Conservation (phyloP, 2,113 vertebrate species). For the Gobiocypris rarus region DNA sequence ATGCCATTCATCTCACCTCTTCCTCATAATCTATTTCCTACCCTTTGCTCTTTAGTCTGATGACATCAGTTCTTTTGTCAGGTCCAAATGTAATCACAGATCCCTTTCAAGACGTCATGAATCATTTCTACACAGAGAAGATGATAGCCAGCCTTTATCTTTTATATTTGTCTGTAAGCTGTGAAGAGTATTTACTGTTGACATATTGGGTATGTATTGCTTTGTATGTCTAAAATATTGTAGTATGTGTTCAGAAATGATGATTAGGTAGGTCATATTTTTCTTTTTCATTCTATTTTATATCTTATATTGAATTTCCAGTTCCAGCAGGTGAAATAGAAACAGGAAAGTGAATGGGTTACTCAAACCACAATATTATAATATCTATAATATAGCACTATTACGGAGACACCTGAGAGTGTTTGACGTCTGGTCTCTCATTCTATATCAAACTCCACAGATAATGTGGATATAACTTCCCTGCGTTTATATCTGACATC, state of each 20-base stretch:
- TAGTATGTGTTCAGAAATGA: neutral
- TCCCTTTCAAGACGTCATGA: neutral
- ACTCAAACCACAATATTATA: slow-evolving; percentile 24
- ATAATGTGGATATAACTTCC: slow-evolving; percentile 3
- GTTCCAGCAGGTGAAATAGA: neutral
- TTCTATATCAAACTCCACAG: neutral
- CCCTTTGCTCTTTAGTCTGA: neutral
- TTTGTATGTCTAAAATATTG: neutral
- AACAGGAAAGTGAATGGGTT: neutral
- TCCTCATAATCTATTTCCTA: neutral
- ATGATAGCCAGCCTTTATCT: neutral
- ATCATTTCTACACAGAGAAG: neutral
- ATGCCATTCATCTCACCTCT: neutral
- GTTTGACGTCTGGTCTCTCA: neutral
- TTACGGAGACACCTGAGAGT: slow-evolving; percentile 21
- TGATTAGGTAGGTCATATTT: neutral
- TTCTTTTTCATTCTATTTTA: neutral
- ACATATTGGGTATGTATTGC: neutral
- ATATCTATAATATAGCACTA: slow-evolving; percentile 4
- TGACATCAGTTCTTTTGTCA: neutral
- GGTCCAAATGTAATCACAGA: neutral
- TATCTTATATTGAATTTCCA: neutral
- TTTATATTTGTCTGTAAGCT: neutral
- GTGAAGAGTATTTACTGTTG: neutral
- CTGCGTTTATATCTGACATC: neutral